These are phyloP conservation scores for Heterohyrax brucei DNA, from an alignment of 2,797 vertebrate genomes.

Conservation along the genomic window DNA sequence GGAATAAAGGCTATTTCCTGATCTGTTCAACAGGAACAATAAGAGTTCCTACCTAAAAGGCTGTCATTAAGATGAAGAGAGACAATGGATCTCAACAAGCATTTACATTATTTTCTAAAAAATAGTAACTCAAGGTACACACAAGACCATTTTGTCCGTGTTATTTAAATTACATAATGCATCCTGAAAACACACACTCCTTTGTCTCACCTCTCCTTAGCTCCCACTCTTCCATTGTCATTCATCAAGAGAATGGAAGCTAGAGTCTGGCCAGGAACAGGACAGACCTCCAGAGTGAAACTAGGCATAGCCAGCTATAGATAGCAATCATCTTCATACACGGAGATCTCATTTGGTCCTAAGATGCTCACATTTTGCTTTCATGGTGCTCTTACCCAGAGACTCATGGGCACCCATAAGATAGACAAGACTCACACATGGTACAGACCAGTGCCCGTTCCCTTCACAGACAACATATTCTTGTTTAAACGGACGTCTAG, in stretches of 20 bases:
- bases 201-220: accelerated
- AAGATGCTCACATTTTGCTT: neutral
- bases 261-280: neutral
- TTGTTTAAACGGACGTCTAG: neutral
- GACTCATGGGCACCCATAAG: neutral
- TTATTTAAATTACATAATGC: neutral
- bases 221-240: neutral
- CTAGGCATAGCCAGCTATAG: neutral
- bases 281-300: neutral
- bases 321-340: neutral
- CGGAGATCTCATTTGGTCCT: neutral
- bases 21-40: neutral
- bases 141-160: neutral
- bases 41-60: neutral
- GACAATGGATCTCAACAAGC: neutral
- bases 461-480: neutral
- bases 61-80: neutral
- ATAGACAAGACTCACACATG: neutral
- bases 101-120: neutral
- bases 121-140: neutral
- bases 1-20: neutral
- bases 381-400: neutral
- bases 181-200: neutral
- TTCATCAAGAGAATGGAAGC: neutral
- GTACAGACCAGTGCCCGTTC: neutral